Evolutionary conservation across 1,140 invertebrate genomes (phyloP).

Genomic region (Hylyphantes graminicola): DNA sequence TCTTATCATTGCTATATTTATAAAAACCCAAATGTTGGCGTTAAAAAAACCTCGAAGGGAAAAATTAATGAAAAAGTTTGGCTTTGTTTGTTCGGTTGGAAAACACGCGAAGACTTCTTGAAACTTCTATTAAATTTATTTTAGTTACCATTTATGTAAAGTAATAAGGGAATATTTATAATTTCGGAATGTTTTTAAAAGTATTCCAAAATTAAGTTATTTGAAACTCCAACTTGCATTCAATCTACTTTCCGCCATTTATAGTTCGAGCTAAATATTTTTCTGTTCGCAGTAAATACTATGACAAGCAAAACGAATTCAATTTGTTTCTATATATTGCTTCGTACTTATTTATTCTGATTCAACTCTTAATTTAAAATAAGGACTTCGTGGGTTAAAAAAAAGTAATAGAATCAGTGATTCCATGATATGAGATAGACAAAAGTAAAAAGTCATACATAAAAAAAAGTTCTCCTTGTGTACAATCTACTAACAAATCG

Average conservation of each 20-base stretch:
- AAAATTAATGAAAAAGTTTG: no score
- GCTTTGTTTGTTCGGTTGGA: no score
- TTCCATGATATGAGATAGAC: slow-evolving; percentile 41
- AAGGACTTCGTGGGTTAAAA: slow-evolving; percentile 22
- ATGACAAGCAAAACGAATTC: slow-evolving; percentile 38
- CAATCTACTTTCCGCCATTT: slow-evolving; percentile 1
- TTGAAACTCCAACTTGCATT: slow-evolving; percentile 46
- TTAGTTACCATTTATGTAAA: no score
- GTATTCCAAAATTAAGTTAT: slow-evolving; percentile 47
- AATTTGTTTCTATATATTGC: slow-evolving; percentile 42
- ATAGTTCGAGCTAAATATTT: slow-evolving; percentile 2
- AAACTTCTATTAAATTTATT: no score
- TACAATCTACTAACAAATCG: slow-evolving; percentile 45
- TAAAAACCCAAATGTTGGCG: no score
- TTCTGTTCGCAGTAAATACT: not conserved
- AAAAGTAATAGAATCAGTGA: slow-evolving; percentile 31
- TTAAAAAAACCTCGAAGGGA: no score
- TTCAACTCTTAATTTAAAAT: slow-evolving; percentile 51
- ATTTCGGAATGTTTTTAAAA: slow-evolving; percentile 2
- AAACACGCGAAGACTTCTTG: no score
- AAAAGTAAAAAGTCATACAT: not conserved
- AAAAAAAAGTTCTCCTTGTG: slow-evolving; percentile 13
- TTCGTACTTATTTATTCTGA: slow-evolving; percentile 20
- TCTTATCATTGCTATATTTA: no score
- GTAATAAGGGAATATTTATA: slow-evolving; percentile 12